Base-by-base conservation (phyloP, 2,113 vertebrate species). In the Stercorarius parasiticus region DNA sequence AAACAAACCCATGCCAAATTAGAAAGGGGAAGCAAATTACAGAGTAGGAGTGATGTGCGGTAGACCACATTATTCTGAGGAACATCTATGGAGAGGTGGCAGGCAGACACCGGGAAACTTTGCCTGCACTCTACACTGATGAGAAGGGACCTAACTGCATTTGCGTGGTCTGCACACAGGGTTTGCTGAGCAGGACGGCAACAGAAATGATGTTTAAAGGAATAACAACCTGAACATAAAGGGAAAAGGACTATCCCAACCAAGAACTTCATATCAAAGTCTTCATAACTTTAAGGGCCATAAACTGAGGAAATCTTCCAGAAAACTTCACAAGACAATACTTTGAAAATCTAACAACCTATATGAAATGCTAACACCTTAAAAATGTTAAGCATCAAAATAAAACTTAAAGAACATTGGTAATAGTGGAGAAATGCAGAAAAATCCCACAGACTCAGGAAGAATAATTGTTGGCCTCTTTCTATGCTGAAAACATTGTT, bases 11-110 rank as follows among this genome's bases (percentile, higher is more conserved):
- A 56, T 13, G 47, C 14, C 64, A 25, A 42, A 77, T 88, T 49
- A 92, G 92, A 90, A 95, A 90, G 61, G 9, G 49, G 73, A 91
- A 87, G 87, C 47, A 90, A 90, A 91, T 72, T 76, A 90, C n/a
- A 69, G 66, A 61, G 49, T 4, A 72, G 84, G 49, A 88, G 58
- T 10, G 58, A 91, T 47, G 36, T 4, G 8, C 1, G 6, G 79
- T 16, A 67, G 61, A 69, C 52, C 84, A 79, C 80, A 86, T 45
- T 38, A 76, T 62, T 69, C n/a, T 10, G 18, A 89, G 55, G 13
- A 36, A 36, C 17, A 52, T 72, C 78, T 56, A 78, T 10, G 21
- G 2, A 53, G 65, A 87, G 66, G 74, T 61, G 72, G 65, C 86
- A 82, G 73, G 82, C 74, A 88, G 36, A 47, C 3, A 55, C 26